A percentile compares a stretch with the other conserved stretches of the same genome.
Conservation (phyloP, 1,140 invertebrate genomes). For the Listronotus bonariensis region DNA sequence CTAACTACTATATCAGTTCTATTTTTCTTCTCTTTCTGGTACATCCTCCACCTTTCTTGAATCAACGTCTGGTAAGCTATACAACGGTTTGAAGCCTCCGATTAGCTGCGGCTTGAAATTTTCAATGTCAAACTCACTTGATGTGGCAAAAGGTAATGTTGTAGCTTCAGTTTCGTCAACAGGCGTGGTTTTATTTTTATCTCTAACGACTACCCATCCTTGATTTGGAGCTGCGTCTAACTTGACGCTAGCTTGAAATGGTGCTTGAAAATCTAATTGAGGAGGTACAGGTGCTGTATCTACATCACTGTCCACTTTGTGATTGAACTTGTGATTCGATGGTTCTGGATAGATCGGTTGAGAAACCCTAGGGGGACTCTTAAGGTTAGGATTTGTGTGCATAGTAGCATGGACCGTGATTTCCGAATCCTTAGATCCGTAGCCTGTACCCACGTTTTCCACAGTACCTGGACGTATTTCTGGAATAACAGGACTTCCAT, state of each 20-base stretch:
- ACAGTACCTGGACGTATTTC: slow-evolving; percentile 51
- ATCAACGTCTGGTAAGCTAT: slow-evolving; percentile 48
- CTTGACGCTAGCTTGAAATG: slow-evolving; percentile 70
- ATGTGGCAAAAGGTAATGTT: slow-evolving; percentile 49
- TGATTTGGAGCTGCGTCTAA: slow-evolving; percentile 59
- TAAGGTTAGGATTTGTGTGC: slow-evolving; percentile 39
- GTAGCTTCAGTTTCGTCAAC: slow-evolving; percentile 47
- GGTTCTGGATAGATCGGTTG: slow-evolving; percentile 1
- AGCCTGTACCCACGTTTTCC: slow-evolving; percentile 31
- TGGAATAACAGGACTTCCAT: slow-evolving; percentile 56
- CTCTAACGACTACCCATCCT: slow-evolving; percentile 67
- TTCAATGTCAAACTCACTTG: slow-evolving; percentile 64
- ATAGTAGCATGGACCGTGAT: slow-evolving; percentile 53
- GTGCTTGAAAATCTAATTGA: slow-evolving; percentile 66
- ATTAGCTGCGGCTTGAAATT: slow-evolving; percentile 72
- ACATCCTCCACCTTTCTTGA: slow-evolving; percentile 16
- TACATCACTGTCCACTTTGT: slow-evolving; percentile 33
- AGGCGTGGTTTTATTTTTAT: slow-evolving; percentile 47
- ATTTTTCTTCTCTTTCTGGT: slow-evolving; percentile 27
- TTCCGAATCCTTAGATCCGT: slow-evolving; percentile 45
- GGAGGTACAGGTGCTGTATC: slow-evolving; percentile 17
- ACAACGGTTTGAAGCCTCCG: slow-evolving; percentile 72
- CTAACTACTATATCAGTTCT: not conserved
- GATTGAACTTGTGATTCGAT: slow-evolving; percentile 28
- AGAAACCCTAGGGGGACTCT: not conserved